A percentile compares a stretch with the other conserved stretches of the same genome.
Conservation (phyloP, 1,140 invertebrate species). For the Apocrypta bakeri region DNA sequence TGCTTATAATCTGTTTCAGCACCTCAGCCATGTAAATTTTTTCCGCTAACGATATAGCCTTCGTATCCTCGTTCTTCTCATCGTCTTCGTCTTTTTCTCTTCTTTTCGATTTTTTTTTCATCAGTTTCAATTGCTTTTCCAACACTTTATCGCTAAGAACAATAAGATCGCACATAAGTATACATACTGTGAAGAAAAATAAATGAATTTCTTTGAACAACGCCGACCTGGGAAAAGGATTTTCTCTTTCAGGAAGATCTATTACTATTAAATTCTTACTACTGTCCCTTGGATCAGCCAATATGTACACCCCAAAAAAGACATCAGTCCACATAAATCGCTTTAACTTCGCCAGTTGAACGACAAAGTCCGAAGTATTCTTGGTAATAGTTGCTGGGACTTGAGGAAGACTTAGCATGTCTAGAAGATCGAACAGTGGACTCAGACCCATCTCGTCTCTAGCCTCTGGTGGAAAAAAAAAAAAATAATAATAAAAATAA, state of each 20-base stretch:
- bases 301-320: conserved; percentile 81
- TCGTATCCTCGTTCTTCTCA: conserved; percentile 59
- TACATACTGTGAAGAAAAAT: too few relatives aligned
- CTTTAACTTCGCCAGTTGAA: conserved; percentile 78
- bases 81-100: conserved; percentile 50
- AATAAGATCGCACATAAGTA: conserved; percentile 49
- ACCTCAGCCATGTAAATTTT: conserved; percentile 71
- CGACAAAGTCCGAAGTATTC: conserved; percentile 76
- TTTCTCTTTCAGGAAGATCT: conserved; percentile 77
- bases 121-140: conserved; percentile 59
- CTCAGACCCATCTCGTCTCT: conserved; percentile 77
- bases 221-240: conserved; percentile 83
- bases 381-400: conserved; percentile 77
- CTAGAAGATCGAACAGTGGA: conserved; percentile 77
- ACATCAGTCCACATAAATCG: conserved; percentile 79
- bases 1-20: conserved; percentile 71
- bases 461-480: conserved; percentile 71
- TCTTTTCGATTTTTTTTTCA: conserved; percentile 34
- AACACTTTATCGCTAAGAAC: conserved; percentile 63
- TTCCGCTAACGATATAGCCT: conserved; percentile 54
- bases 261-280: conserved; percentile 79
- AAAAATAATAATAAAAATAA: too few relatives aligned
- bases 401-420: conserved; percentile 76
- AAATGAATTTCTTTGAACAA: too few relatives aligned
- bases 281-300: conserved; percentile 80